These are phyloP conservation scores for Gonocerus acuteangulatus DNA, from an alignment of 2,888 invertebrate genomes.

Conservation along the genomic window DNA sequence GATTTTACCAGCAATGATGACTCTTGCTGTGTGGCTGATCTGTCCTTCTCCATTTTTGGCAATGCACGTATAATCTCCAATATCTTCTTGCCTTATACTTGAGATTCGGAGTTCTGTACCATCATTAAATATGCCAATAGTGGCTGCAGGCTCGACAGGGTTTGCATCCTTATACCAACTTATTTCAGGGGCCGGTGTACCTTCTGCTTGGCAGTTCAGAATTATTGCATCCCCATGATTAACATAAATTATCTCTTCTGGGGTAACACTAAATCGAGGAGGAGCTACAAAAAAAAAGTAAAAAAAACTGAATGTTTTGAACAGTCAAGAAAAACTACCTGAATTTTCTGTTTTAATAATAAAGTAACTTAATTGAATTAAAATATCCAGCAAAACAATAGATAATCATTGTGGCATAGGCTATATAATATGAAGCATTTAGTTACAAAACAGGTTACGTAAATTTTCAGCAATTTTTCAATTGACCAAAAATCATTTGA, in stretches of 20 bases:
- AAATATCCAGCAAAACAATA: too few relatives aligned
- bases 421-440: too few relatives aligned
- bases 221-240: slow-evolving; percentile 93
- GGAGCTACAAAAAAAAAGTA: slow-evolving; percentile 54
- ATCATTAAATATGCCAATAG: slow-evolving; percentile 84
- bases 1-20: slow-evolving; percentile 89
- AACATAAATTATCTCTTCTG: slow-evolving; percentile 92
- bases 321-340: too few relatives aligned
- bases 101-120: slow-evolving; percentile 89
- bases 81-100: slow-evolving; percentile 87
- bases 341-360: too few relatives aligned
- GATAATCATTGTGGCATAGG: too few relatives aligned
- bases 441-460: too few relatives aligned
- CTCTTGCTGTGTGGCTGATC: slow-evolving; percentile 89
- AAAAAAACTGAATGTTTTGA: background rate
- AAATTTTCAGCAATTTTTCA: too few relatives aligned
- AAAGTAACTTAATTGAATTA: too few relatives aligned
- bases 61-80: slow-evolving; percentile 93
- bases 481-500: too few relatives aligned
- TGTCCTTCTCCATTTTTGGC: slow-evolving; percentile 93
- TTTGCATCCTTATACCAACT: slow-evolving; percentile 93
- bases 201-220: slow-evolving; percentile 92
- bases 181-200: slow-evolving; percentile 90
- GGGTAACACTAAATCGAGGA: slow-evolving; percentile 89
- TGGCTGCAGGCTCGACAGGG: slow-evolving; percentile 80